Conservation (phyloP, 64 coral and sea anemone genomes). For the Montipora foliosa region DNA sequence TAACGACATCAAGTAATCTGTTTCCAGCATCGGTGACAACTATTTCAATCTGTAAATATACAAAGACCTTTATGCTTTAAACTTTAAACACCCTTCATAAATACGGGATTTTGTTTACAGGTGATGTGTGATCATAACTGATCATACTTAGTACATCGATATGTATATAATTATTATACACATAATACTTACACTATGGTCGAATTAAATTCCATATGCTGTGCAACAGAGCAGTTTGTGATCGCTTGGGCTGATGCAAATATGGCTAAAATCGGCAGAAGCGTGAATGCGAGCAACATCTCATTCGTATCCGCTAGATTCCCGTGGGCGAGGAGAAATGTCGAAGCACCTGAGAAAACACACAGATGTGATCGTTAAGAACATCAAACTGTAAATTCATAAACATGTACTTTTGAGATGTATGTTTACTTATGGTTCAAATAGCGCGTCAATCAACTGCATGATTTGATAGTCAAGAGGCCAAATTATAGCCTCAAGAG, state of each 20-base stretch:
- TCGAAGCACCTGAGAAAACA: background rate
- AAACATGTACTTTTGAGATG: background rate
- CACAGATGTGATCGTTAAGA: background rate
- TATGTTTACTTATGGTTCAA: background rate
- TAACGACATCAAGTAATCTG: background rate
- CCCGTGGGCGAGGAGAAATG: background rate
- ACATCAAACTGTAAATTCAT: background rate
- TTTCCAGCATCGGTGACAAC: background rate
- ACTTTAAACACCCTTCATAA: background rate
- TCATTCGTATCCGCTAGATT: background rate
- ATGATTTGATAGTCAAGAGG: background rate
- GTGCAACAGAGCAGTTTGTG: background rate
- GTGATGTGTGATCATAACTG: background rate
- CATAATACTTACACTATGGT: background rate
- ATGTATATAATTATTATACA: background rate
- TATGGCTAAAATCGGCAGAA: background rate
- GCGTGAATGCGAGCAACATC: background rate
- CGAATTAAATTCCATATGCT: background rate
- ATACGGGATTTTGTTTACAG: background rate
- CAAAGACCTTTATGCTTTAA: background rate
- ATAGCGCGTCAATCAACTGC: background rate
- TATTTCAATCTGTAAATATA: background rate
- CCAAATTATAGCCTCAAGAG: too few relatives aligned
- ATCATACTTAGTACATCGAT: background rate
- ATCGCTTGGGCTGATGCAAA: background rate